Evolutionary conservation across 1,140 invertebrate genomes (phyloP), one percentile per base, ranked within the genome.

Genomic region (Fopius arisanus): DNA sequence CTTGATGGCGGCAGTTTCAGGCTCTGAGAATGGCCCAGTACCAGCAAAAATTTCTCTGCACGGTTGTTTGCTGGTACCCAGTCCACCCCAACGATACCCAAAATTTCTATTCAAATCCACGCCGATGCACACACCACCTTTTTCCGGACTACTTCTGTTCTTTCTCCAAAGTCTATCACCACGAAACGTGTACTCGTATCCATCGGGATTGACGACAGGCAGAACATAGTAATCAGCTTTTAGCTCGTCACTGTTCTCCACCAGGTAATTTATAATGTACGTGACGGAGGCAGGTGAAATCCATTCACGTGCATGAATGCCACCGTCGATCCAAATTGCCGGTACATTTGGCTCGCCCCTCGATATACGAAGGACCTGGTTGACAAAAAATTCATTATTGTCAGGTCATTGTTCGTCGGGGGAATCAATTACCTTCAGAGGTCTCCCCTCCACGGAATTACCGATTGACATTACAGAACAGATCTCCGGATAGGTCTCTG

Each of bases 11-110:
- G 88, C 86, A 0, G 94, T 95, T 87, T 97, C 96, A 0, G 93
- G 93, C 83, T 97, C 96, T 0, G 95, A 96, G 80, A 96, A 96
- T 0, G 95, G 90, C 19, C 89, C 87, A 0, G 91, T 88, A 0
- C 96, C 96, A 0, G 92, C 91, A 80, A 92, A 98, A 69, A 92
- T 94, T 33, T 97, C 94, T 26, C 91, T 90, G 79, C 96, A 97
- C 0, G 93, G 92, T 77, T 94, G 86, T 33, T 89, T 89, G 37
- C 94, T 95, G 0, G 94, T 92, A 12, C 95, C 96, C 72, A 90
- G 74, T n/a, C 89, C 90, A 76, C 91, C 88, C 92, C 93, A 95
- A 26, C 90, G 85, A 76, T 91, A 92, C 7, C 90, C 91, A 78
- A 92, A 94, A 76, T 94, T 94, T 41, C 93, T 89, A 78, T 94